Conservation (phyloP, 2,113 vertebrate species). For the Rhynchomys soricoides region DNA sequence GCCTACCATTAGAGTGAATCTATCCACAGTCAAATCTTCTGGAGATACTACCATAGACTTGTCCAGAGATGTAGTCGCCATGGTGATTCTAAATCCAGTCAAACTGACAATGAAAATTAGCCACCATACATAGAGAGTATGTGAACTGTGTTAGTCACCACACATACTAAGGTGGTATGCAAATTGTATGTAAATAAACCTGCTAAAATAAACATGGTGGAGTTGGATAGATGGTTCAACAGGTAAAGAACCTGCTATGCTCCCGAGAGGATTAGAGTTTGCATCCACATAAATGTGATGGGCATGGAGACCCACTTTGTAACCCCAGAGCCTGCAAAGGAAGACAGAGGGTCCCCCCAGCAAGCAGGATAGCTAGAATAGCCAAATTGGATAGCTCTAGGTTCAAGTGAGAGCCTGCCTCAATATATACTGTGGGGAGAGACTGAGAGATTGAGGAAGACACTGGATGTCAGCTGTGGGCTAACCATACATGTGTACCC, state of each 20-base stretch:
- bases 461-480: not conserved
- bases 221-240: too few species aligned
- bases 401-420: not conserved
- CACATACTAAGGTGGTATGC: not conserved
- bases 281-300: not conserved
- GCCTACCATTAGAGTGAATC: not conserved
- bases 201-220: not conserved
- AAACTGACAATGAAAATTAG: not conserved
- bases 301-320: not conserved
- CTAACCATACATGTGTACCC: not conserved
- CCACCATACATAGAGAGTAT: not conserved
- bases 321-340: not conserved
- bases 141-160: not conserved
- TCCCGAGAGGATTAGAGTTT: not conserved
- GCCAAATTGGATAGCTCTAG: not conserved
- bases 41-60: not conserved
- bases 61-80: not conserved
- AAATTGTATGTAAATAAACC: not conserved
- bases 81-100: not conserved
- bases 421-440: not conserved
- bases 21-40: not conserved
- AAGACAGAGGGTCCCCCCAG: too few species aligned
- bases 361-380: not conserved
- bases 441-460: not conserved
- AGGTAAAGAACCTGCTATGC: not conserved